Evolutionary conservation across 1,140 invertebrate species (phyloP).

Genomic region (Plodia interpunctella): DNA sequence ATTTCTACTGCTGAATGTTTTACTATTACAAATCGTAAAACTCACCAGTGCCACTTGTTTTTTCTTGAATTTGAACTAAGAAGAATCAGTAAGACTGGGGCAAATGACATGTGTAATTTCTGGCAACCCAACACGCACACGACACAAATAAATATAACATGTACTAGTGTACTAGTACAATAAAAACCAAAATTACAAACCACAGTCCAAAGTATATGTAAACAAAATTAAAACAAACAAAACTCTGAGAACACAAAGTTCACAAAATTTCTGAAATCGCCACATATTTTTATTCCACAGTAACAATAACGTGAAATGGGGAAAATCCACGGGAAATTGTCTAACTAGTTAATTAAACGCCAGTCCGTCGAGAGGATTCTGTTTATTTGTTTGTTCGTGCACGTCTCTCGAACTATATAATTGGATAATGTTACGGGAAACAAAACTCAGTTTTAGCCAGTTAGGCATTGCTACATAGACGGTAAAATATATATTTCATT

Average conservation of each 20-base stretch:
- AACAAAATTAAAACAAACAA: not conserved
- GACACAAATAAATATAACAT: no score
- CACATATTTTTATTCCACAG: not conserved
- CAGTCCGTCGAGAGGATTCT: slow-evolving; percentile 25
- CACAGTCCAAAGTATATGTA: not conserved
- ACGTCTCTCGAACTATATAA: slow-evolving; percentile 38
- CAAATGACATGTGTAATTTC: no score
- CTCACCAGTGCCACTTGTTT: no score
- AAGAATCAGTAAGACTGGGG: no score
- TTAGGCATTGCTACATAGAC: not conserved
- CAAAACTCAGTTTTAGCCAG: not conserved
- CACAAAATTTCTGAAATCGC: not conserved
- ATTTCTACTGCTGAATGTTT: no score
- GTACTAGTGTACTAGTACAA: not conserved
- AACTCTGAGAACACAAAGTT: no score
- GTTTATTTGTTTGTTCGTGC: slow-evolving; percentile 20
- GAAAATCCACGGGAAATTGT: slow-evolving; percentile 3
- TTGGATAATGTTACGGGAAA: slow-evolving; percentile 33
- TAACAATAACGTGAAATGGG: slow-evolving; percentile 17
- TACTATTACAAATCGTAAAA: no score
- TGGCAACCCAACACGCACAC: no score
- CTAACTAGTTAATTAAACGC: slow-evolving; percentile 48
- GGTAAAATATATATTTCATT: no score
- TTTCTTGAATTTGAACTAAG: no score
- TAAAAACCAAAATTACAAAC: not conserved